phyloP scores from a whole-genome alignment of 2,888 invertebrate species.

The Crocallis elinguaria region DNA sequence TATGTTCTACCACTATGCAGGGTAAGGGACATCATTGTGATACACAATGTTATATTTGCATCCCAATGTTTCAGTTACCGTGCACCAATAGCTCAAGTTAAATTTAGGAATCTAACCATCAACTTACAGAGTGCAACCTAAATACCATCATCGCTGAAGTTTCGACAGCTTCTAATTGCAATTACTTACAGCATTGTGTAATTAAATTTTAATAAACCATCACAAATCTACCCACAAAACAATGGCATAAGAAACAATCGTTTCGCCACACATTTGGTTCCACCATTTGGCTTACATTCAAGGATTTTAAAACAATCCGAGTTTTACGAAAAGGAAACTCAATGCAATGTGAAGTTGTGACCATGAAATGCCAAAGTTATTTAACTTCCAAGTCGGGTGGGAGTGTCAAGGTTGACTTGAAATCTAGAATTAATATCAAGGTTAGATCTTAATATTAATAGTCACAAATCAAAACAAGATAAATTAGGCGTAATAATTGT shows the following conservation, averaged over 20 bases:
- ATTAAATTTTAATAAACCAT: conserved; percentile 1
- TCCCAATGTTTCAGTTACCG: too few relatives aligned
- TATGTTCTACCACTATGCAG: too few relatives aligned
- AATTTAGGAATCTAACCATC: too few relatives aligned
- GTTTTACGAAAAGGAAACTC: background rate
- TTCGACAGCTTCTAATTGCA: background rate
- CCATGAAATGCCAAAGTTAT: background rate
- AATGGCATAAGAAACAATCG: conserved; percentile 13
- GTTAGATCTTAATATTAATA: too few relatives aligned
- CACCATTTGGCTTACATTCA: conserved; percentile 7
- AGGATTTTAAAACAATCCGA: background rate
- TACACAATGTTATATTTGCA: too few relatives aligned
- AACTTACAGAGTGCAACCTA: too few relatives aligned
- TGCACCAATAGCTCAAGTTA: too few relatives aligned
- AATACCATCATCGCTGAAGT: background rate
- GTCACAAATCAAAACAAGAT: too few relatives aligned
- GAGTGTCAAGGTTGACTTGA: too few relatives aligned
- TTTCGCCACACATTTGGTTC: conserved; percentile 2
- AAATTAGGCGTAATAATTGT: too few relatives aligned
- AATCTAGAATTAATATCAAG: too few relatives aligned
- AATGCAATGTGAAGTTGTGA: background rate
- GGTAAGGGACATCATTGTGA: too few relatives aligned
- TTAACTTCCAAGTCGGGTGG: background rate
- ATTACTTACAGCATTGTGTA: background rate
- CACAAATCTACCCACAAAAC: background rate